Conservation (phyloP, 2,113 vertebrate species). For the Lycaon pictus region DNA sequence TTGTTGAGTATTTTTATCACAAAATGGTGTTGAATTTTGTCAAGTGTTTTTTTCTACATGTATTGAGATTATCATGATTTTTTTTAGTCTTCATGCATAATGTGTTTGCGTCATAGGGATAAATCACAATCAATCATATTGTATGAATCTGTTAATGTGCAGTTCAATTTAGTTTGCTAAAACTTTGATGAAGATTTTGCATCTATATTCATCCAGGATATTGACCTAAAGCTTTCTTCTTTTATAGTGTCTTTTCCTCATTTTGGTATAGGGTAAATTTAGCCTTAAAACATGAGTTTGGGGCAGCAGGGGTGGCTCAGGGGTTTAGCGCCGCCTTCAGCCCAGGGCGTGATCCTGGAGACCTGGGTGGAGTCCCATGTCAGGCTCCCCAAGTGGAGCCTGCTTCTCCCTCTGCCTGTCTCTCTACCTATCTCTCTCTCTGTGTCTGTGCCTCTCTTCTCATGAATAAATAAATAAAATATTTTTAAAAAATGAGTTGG, state of each 20-base stretch:
- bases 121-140: not conserved
- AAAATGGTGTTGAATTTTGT: not conserved
- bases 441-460: too few relatives aligned
- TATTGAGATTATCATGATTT: not conserved
- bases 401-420: too few relatives aligned
- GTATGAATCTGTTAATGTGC: not conserved
- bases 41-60: not conserved
- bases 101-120: not conserved
- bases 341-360: too few relatives aligned
- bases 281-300: not conserved
- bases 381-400: too few relatives aligned
- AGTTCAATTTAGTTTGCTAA: not conserved
- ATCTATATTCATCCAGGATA: not conserved
- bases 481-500: not conserved
- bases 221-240: not conserved
- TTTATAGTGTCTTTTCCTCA: not conserved
- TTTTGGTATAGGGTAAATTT: not conserved
- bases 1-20: not conserved
- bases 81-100: not conserved
- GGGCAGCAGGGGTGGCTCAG: too few relatives aligned
- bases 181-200: not conserved
- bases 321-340: too few relatives aligned
- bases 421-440: too few relatives aligned
- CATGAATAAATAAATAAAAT: too few relatives aligned
- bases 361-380: too few relatives aligned